Base-by-base conservation (phyloP, 2,888 invertebrate genomes). In the Apantesis nais region DNA sequence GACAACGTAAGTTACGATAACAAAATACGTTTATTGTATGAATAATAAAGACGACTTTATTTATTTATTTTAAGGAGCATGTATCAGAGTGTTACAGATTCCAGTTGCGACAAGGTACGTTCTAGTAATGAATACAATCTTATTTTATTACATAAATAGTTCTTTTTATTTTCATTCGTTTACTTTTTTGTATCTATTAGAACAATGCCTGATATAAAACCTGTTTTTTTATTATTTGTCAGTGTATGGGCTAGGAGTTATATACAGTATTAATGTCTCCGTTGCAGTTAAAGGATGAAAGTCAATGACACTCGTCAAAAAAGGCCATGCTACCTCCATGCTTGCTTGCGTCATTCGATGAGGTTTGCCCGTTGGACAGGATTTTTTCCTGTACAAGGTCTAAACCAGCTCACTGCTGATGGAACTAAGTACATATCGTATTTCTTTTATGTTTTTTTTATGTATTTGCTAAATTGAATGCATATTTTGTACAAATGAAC, bases 301-400 rank as follows among this genome's bases (percentile, higher is more conserved):
- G 41, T 60, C 14, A 55, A 55, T 2, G 60, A 60, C 14, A 60
- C 39, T 19, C 58, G n/a, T 1, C 31, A 11, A 60, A 60, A 25
- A 12, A 60, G 25, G 29, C 41, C 58, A 12, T 66, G 66, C 25
- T 5, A 37, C 0, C 58, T 66, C 60, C 60, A 60, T 41, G 29
- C 39, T 29, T 66, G 58, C 60, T 60, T 66, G 31, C 58, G 60
- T 29, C 58, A 66, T n/a, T 29, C 55, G 22, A 66, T 66, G 66
- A 66, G 58, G 41, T 41, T 66, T 22, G 58, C 58, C 19, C 66
- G 60, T 58, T 66, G 66, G 58, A 60, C 31, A 22, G 66, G 66
- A 0, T 66, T 55, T 29, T 66, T 66, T 58, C 66, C 66, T 41
- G 34, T 66, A 0, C 41, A 66, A 66, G 66, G 66, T 14, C 66